Conservation (phyloP, 1,140 invertebrate genomes). For the Homalodisca vitripennis region DNA sequence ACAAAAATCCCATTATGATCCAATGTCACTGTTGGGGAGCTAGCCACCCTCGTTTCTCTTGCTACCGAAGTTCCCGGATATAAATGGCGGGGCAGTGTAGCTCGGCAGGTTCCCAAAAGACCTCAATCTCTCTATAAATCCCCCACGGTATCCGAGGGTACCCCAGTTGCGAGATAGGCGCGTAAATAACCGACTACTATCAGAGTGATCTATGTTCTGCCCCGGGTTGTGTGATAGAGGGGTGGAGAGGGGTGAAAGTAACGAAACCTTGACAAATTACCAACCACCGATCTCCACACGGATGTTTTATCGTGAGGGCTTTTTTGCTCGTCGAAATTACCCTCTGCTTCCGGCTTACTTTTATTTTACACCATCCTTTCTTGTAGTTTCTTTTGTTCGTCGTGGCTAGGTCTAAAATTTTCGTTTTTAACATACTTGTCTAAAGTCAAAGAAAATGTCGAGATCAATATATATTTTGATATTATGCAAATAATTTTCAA, state of each 20-base stretch:
- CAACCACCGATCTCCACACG: background rate
- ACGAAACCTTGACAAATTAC: conserved; percentile 13
- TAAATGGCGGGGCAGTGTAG: background rate
- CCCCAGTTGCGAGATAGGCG: conserved; percentile 11
- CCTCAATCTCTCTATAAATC: background rate
- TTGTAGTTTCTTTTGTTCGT: too few relatives aligned
- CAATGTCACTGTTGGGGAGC: too few relatives aligned
- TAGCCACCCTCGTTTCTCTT: too few relatives aligned
- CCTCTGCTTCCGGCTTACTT: too few relatives aligned
- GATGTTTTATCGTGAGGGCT: background rate
- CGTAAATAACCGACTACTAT: conserved; percentile 7
- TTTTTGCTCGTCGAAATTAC: background rate
- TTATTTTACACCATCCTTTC: too few relatives aligned
- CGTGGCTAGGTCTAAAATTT: too few relatives aligned
- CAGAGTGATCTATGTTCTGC: background rate
- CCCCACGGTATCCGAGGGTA: background rate
- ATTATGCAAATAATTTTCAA: too few relatives aligned
- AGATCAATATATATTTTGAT: too few relatives aligned
- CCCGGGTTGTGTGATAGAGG: background rate
- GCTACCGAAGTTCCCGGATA: background rate
- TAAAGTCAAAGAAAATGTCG: too few relatives aligned
- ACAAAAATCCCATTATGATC: too few relatives aligned
- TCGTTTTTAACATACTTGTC: too few relatives aligned
- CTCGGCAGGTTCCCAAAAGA: background rate
- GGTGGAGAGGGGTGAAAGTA: background rate